These are phyloP conservation scores for Ophioderma brevispina DNA, from an alignment of 35 echinoderm and acorn worm genomes.

Conservation along the genomic window DNA sequence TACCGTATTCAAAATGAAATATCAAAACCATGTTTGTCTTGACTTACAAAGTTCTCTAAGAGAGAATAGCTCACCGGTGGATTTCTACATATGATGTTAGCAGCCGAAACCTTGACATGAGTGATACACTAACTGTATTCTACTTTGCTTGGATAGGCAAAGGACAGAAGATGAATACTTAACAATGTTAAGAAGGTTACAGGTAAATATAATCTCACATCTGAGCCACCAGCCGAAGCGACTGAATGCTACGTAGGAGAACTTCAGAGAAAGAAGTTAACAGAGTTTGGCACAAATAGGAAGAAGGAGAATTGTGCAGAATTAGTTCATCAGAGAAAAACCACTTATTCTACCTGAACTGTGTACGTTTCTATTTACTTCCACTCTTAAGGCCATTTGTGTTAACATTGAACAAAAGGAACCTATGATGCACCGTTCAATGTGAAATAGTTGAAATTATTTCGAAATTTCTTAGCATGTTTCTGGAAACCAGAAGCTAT, in stretches of 20 bases:
- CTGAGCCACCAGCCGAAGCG: not conserved
- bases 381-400: not conserved
- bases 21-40: not conserved
- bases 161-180: not conserved
- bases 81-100: not conserved
- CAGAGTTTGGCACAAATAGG: not conserved
- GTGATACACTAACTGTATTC: not conserved
- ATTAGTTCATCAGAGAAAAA: not conserved
- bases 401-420: not conserved
- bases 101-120: not conserved
- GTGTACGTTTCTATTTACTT: not conserved
- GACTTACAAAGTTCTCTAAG: not conserved
- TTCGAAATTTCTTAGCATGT: not conserved
- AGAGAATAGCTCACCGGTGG: not conserved
- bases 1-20: not conserved
- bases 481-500: slow-evolving; percentile 2
- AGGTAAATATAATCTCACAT: not conserved
- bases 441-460: not conserved
- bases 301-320: not conserved
- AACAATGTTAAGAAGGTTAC: not conserved
- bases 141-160: not conserved
- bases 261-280: not conserved
- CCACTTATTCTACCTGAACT: not conserved
- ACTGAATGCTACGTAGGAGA: not conserved
- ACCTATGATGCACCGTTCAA: not conserved